Base-by-base conservation (phyloP, 2,113 vertebrate genomes). In the Rhabdomys dilectus region DNA sequence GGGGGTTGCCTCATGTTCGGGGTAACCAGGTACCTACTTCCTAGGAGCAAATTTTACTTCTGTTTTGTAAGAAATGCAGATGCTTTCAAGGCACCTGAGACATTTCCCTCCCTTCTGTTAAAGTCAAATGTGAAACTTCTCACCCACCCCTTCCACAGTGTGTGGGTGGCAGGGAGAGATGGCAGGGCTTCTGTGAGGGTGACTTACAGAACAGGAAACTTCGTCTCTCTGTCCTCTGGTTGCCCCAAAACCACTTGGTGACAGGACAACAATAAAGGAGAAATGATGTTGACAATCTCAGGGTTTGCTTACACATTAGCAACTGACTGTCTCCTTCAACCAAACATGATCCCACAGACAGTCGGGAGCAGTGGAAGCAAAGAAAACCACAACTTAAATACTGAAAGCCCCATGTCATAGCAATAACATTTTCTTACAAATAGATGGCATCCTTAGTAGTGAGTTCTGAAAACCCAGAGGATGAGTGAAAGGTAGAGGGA, bases 231-330 rank as follows among this genome's bases (percentile, higher is more conserved):
- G 31, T 0, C 70, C 80, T 45, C 64, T 68, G 95, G 73, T 56
- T 91, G 93, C 94, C 96, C 91, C 89, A 91, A 84, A 96, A 96
- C 96, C 97, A 96, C 96, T 94, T 98, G 98, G 92, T 96, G 98
- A 98, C 98, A 97, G 98, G 94, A 91, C 87, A 51, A 84, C 56
- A 89, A 81, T 45, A 45, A 94, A 82, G 72, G 24, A 93, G 58
- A 76, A n/a, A 68, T 4, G 36, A 94, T 1, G 66, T 62, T 53
- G 72, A 91, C 5, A 7, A 64, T 53, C 36, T 60, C 7, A 56
- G 4, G 2, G 1, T 64, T 3, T 26, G 84, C 39, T 93, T 91
- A 2, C 90, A 10, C 56, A 11, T 26, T 7, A 84, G 53, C 16
- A 92, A 68, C 86, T 80, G 72, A 84, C 91, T 75, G 92, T 86